Conservation (phyloP, 2,113 vertebrate species). For the Natator depressus region DNA sequence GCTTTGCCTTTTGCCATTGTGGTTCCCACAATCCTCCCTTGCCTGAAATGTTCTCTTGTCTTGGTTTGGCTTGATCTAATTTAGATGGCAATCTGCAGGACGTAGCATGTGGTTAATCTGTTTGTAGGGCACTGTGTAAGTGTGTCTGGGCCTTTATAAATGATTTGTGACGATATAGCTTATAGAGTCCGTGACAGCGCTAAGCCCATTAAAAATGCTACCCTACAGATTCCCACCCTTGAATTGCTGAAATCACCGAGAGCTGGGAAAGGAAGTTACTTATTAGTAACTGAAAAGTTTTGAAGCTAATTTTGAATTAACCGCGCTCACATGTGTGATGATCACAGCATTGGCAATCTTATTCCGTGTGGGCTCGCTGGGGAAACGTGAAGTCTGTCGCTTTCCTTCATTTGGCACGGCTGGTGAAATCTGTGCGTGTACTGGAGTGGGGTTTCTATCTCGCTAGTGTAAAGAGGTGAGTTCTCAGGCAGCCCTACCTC, state of each 20-base stretch:
- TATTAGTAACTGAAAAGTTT: background rate
- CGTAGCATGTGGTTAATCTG: background rate
- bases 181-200: background rate
- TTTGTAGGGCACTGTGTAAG: background rate
- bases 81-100: background rate
- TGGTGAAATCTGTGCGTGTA: background rate
- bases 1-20: background rate
- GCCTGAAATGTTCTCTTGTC: background rate
- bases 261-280: background rate
- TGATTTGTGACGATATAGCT: background rate
- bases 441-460: background rate
- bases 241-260: background rate
- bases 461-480: background rate
- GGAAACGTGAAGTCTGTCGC: background rate
- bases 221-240: background rate
- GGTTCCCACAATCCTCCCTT: background rate
- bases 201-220: background rate
- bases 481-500: background rate
- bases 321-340: too few species aligned
- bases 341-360: background rate
- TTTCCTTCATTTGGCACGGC: background rate
- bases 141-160: background rate
- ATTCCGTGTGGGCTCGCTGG: background rate
- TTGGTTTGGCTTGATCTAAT: background rate
- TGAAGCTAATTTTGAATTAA: background rate